Evolutionary conservation across 2,888 invertebrate genomes (phyloP), one percentile per base, ranked within the genome.

Genomic region (Pseudococcus jackbeardsleyi): DNA sequence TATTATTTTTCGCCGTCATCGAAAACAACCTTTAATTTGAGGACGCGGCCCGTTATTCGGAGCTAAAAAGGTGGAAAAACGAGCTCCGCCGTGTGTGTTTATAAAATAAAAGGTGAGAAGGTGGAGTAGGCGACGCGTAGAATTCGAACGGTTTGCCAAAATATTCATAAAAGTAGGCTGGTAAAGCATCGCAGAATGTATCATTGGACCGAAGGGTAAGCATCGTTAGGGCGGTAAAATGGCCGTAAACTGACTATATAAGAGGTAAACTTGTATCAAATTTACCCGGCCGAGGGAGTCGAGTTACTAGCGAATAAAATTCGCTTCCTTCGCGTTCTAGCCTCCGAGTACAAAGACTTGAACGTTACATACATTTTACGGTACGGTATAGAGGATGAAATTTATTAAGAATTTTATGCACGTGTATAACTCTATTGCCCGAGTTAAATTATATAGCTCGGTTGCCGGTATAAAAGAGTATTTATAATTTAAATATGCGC

Each of bases 381-480:
- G 22, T 64, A 33, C 26, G 26, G n/a, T 72, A 59, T 59, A 72
- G 9, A 33, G 26, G 26, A 72, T 72, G 68, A 72, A 72, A 72
- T 72, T 72, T 72, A 72, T 72, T 72, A 72, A 72, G 68, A 72
- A 72, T 72, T 72, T 72, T 72, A 72, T 72, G 68, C 68, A 72
- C 68, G 68, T 33, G 68, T 72, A 72, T 72, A 72, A 72, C 68
- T 72, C 68, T 33, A 72, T 72, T 72, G 68, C 68, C 33, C 68
- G 68, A 72, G 33, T 72, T 11, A 33, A 33, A 72, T 72, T 72
- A 72, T 72, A 64, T 72, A 72, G 33, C 68, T 72, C 12, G 68
- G 26, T 33, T 33, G 33, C 68, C 7, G 19, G 33, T 12, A 72
- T 72, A 72, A 72, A 72, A 72, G 12, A 33, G 68, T 72, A 72